Evolutionary conservation across 2,888 invertebrate genomes (phyloP).

Genomic region (Drosophila pullipes): DNA sequence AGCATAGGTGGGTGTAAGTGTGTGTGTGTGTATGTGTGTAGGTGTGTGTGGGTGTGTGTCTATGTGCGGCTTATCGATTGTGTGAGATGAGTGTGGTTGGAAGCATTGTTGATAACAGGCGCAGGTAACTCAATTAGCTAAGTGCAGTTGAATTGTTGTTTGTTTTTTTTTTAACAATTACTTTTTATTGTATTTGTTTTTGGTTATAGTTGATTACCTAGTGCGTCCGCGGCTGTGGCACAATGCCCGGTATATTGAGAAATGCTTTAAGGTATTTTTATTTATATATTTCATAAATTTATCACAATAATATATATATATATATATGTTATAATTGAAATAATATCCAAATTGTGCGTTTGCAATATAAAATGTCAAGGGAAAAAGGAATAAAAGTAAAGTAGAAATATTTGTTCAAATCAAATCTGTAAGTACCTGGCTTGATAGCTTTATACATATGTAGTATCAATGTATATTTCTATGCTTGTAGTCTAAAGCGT

Average conservation of each 20-base stretch:
- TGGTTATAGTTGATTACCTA: slow-evolving; percentile 74
- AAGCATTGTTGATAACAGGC: slow-evolving; percentile 35
- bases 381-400: slow-evolving; percentile 54
- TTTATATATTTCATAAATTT: slow-evolving; percentile 20
- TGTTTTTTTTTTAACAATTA: slow-evolving; percentile 6
- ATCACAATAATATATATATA: slow-evolving; percentile 35
- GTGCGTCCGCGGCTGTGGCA: slow-evolving; percentile 83
- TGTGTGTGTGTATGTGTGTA: not conserved
- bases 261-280: slow-evolving; percentile 71
- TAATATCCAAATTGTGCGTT: slow-evolving; percentile 44
- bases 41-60: not conserved
- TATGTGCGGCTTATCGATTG: slow-evolving; percentile 10
- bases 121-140: slow-evolving; percentile 38
- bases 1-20: slow-evolving; percentile 9
- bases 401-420: slow-evolving; percentile 50
- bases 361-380: slow-evolving; percentile 35
- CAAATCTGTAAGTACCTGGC: slow-evolving; percentile 29
- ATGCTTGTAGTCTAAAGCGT: slow-evolving; percentile 2
- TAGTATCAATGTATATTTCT: slow-evolving; percentile 10
- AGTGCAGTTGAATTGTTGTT: slow-evolving; percentile 57
- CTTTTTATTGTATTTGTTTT: slow-evolving; percentile 20
- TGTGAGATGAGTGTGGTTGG: slow-evolving; percentile 18
- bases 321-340: slow-evolving; percentile 14
- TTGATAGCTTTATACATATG: slow-evolving; percentile 17
- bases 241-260: slow-evolving; percentile 84